Evolutionary conservation across 2,888 invertebrate genomes (phyloP), one percentile per base, ranked within the genome.

Genomic region (Agrotis exclamationis): DNA sequence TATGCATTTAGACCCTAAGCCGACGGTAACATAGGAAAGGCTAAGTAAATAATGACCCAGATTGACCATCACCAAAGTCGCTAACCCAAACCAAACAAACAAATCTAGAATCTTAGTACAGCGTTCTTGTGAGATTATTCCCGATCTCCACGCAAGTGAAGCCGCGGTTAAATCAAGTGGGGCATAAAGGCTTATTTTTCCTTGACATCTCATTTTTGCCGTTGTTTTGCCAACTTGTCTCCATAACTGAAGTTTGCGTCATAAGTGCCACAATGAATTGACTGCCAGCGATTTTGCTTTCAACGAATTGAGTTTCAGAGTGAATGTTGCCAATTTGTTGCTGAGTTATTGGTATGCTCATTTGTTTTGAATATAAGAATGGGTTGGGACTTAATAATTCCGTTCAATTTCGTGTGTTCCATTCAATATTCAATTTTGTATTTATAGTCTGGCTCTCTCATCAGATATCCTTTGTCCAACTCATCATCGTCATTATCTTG

Each of bases 151-250:
- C 54, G 18, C 11, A 7, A 54, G 54, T 11, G 18, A 54, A 54
- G 11, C 53, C 18, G 11, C 18, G 11, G 18, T 5, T 1, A 28
- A 54, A 28, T 18, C 28, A 9, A 18, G 18, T 45, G 3, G 39
- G 3, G 45, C n/a, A 44, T 24, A 11, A 56, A 74, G 60, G 59
- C 70, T 70, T 74, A 60, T 60, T 77, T 74, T 70, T 70, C 62
- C 33, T 66, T 45, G 53, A 65, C 18, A 28, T 39, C 50, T 53
- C 18, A 51, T 72, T 84, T 81, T 84, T 56, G 33, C 45, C 59
- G 47, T 77, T 84, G 51, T 73, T 81, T 76, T 69, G 76, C 60
- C 60, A 63, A 76, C 56, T 76, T 74, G 54, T 70, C 67, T 54
- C 48, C 20, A 33, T 57, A 57, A 57, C 59, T n/a, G 62, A 74